These are phyloP conservation scores for Meloe dianella DNA, from an alignment of 2,888 invertebrate genomes.

Conservation along the genomic window DNA sequence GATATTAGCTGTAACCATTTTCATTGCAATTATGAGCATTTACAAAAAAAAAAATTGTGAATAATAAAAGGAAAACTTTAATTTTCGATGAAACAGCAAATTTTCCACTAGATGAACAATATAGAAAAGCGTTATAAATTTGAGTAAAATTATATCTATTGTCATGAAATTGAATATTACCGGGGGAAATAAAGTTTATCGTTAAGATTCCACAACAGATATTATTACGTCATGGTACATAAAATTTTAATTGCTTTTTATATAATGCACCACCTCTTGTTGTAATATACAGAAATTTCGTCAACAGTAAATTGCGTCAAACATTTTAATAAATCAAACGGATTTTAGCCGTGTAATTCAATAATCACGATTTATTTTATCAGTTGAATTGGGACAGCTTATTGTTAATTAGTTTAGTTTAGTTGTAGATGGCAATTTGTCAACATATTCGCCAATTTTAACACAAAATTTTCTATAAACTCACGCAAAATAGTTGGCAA, in stretches of 20 bases:
- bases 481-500: conserved; percentile 25
- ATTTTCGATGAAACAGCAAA: neutral
- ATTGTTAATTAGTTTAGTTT: too few species aligned
- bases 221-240: conserved; percentile 36
- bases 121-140: neutral
- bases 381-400: too few species aligned
- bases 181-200: conserved; percentile 29
- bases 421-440: too few species aligned
- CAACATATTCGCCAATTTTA: neutral
- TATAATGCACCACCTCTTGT: conserved; percentile 33
- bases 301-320: neutral
- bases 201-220: conserved; percentile 33
- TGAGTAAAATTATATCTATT: neutral
- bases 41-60: conserved; percentile 6
- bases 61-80: conserved; percentile 9
- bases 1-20: neutral
- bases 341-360: too few species aligned
- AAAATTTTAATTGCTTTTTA: conserved; percentile 36
- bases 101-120: conserved; percentile 1
- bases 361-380: too few species aligned
- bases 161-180: conserved; percentile 30
- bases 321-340: neutral
- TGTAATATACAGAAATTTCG: neutral
- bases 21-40: conserved; percentile 9
- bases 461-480: conserved; percentile 23